Evolutionary conservation across 2,113 vertebrate species (phyloP).

Genomic region (Sylvietta virens): DNA sequence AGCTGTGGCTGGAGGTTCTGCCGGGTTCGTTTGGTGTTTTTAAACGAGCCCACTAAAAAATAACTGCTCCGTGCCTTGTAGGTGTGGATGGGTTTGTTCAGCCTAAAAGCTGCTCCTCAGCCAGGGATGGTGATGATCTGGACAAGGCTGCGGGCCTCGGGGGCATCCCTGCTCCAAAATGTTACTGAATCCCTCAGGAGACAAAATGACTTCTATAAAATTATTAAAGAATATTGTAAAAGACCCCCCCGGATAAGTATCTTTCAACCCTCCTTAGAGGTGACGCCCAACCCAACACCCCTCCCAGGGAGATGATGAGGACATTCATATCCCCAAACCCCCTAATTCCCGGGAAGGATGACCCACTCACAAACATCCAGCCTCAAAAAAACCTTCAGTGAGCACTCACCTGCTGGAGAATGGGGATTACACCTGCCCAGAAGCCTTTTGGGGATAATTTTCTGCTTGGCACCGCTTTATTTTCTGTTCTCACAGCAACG

Average conservation of each 20-base stretch:
- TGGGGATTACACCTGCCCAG: accelerated
- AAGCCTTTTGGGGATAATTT: accelerated
- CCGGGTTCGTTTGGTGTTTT: accelerated
- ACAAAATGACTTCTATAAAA: accelerated
- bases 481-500: not conserved
- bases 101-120: not conserved
- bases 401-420: not conserved
- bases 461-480: accelerated
- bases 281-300: accelerated
- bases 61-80: accelerated
- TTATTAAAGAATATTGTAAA: not conserved
- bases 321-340: accelerated
- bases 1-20: not conserved
- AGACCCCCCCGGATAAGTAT: accelerated
- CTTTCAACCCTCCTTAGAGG: accelerated
- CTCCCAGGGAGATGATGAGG: accelerated
- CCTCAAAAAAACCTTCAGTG: accelerated
- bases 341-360: accelerated
- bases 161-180: accelerated
- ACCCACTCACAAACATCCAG: accelerated
- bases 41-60: accelerated
- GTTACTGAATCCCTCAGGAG: not conserved
- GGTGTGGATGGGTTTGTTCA: not conserved
- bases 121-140: accelerated
- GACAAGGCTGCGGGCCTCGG: accelerated